phyloP scores from a whole-genome alignment of 2,113 vertebrate species.

The Semnornis frantzii region DNA sequence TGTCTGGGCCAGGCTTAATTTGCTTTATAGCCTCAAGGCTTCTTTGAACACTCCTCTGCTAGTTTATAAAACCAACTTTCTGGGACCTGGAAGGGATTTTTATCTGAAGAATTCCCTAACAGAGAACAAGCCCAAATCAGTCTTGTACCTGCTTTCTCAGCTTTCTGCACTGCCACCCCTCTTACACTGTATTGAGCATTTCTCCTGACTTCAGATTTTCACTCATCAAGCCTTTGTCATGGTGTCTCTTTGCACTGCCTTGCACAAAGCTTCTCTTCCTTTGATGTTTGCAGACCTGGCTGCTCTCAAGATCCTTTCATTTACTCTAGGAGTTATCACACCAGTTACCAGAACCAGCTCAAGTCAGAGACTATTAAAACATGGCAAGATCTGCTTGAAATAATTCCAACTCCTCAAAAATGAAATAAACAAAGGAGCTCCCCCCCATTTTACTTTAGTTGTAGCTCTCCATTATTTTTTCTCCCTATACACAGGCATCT shows the following conservation, averaged over 20 bases:
- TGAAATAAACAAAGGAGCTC: not conserved
- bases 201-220: not conserved
- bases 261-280: not conserved
- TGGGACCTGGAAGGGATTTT: not conserved
- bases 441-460: not conserved
- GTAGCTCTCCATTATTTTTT: not conserved
- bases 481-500: not conserved
- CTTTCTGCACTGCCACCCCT: not conserved
- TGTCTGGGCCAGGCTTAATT: not conserved
- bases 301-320: not conserved
- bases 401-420: not conserved
- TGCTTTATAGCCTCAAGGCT: not conserved
- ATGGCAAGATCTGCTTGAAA: not conserved
- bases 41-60: not conserved
- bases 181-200: fast-evolving
- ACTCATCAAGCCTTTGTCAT: not conserved
- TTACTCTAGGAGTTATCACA: not conserved
- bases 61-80: not conserved
- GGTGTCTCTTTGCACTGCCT: not conserved
- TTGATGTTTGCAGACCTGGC: not conserved
- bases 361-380: not conserved
- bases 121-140: not conserved
- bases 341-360: not conserved
- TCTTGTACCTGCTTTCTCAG: not conserved
- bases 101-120: not conserved